A percentile compares a stretch with the other conserved stretches of the same genome.
Evolutionary conservation across 2,888 invertebrate genomes (phyloP).

Genomic region (Agriopis leucophaearia): DNA sequence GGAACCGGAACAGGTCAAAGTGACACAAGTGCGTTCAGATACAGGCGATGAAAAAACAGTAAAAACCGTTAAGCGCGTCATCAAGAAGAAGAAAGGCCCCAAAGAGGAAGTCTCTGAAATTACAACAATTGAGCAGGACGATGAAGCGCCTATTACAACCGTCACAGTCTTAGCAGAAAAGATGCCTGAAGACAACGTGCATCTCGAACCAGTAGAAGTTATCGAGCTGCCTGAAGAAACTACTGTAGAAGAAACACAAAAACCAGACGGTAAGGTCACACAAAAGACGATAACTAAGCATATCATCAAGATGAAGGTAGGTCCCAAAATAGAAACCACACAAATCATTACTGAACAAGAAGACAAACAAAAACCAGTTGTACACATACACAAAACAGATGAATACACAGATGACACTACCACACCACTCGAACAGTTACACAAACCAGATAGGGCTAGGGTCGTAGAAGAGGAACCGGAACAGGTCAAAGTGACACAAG

Average conservation of each 20-base stretch:
- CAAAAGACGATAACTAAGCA: slow-evolving; percentile 66
- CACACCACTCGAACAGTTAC: slow-evolving; percentile 44
- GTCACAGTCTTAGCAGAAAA: slow-evolving; percentile 48
- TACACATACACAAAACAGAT: slow-evolving; percentile 55
- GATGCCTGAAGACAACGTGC: slow-evolving; percentile 49
- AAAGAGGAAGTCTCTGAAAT: slow-evolving; percentile 70
- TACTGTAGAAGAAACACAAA: slow-evolving; percentile 52
- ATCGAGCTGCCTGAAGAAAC: slow-evolving; percentile 65
- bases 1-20: slow-evolving; percentile 41
- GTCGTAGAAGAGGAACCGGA: slow-evolving; percentile 53
- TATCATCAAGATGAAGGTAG: slow-evolving; percentile 70
- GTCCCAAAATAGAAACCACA: slow-evolving; percentile 57
- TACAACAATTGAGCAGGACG: slow-evolving; percentile 73
- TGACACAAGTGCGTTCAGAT: slow-evolving; percentile 50
- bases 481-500: slow-evolving; percentile 50
- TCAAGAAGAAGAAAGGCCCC: slow-evolving; percentile 64
- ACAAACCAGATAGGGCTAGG: slow-evolving; percentile 48
- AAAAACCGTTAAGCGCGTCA: slow-evolving; percentile 50
- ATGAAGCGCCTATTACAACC: slow-evolving; percentile 62
- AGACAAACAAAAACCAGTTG: slow-evolving; percentile 58
- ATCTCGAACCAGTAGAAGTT: slow-evolving; percentile 50
- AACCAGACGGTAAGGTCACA: slow-evolving; percentile 58
- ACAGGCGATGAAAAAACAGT: slow-evolving; percentile 62
- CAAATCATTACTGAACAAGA: slow-evolving; percentile 57
- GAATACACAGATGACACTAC: slow-evolving; percentile 57